phyloP scores from a whole-genome alignment of 2,113 vertebrate genomes.

The Syrrhaptes paradoxus region DNA sequence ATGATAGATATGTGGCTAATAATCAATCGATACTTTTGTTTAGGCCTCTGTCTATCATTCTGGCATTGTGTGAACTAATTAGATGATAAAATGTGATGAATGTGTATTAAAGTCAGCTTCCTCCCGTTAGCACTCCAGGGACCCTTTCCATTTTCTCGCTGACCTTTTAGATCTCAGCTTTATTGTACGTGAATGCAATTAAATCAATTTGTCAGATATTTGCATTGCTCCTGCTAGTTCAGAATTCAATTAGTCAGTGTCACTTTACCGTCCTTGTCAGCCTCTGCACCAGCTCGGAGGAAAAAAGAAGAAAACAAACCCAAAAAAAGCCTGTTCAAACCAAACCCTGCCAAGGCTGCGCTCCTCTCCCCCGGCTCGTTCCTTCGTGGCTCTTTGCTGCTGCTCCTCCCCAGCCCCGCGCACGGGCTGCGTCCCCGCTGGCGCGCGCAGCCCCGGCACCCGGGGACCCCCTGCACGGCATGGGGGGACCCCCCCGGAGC shows the following conservation, averaged over 20 bases:
- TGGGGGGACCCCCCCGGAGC: background rate
- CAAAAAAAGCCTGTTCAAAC: background rate
- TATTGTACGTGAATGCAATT: slow-evolving; percentile 92
- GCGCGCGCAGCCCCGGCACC: too few relatives aligned
- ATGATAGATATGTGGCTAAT: slow-evolving; percentile 92
- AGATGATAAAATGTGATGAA: slow-evolving; percentile 99
- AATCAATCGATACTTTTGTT: slow-evolving; percentile 89
- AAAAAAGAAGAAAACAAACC: background rate
- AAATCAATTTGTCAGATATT: slow-evolving; percentile 89
- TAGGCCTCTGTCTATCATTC: slow-evolving; percentile 82
- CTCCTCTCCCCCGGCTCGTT: background rate
- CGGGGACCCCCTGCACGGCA: accelerated
- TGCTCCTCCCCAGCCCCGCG: background rate
- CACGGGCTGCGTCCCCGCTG: background rate
- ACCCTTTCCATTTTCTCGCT: slow-evolving; percentile 87
- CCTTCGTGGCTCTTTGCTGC: background rate
- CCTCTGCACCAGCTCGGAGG: background rate
- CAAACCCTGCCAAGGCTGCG: background rate
- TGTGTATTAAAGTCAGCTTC: slow-evolving; percentile 90
- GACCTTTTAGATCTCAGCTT: slow-evolving; percentile 93
- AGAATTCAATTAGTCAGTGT: slow-evolving; percentile 82
- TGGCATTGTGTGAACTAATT: slow-evolving; percentile 93
- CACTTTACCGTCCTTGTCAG: slow-evolving; percentile 72
- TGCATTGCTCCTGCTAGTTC: slow-evolving; percentile 80
- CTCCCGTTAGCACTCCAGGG: slow-evolving; percentile 85